phyloP scores from a whole-genome alignment of 2,113 vertebrate species.

The Cathartes aura region DNA sequence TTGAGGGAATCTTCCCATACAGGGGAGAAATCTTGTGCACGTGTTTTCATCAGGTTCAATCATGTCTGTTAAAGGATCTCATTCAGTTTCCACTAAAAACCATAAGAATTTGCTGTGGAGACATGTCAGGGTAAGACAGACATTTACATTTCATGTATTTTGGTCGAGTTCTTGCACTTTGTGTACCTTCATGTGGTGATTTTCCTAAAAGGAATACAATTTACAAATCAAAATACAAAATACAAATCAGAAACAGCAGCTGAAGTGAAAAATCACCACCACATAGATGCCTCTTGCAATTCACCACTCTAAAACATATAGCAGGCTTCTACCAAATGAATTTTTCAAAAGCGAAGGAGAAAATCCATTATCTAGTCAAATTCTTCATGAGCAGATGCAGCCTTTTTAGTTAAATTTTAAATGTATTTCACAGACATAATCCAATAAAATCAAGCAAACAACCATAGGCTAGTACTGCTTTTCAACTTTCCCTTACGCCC shows the following conservation, averaged over 20 bases:
- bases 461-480: not conserved
- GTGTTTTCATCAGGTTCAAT: not conserved
- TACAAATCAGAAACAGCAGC: not conserved
- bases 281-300: not conserved
- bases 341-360: not conserved
- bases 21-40: not conserved
- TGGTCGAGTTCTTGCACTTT: not conserved
- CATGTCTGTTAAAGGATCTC: not conserved
- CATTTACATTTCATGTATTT: not conserved
- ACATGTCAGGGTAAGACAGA: not conserved
- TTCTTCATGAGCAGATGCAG: not conserved
- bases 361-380: not conserved
- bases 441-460: not conserved
- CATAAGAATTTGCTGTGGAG: not conserved
- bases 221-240: not conserved
- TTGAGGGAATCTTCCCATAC: not conserved
- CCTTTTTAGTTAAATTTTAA: not conserved
- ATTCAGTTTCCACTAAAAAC: not conserved
- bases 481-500: not conserved
- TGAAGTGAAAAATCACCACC: not conserved
- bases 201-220: not conserved
- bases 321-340: not conserved
- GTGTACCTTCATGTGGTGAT: not conserved
- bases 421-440: not conserved
- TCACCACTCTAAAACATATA: not conserved